phyloP scores from a whole-genome alignment of 2,888 invertebrate genomes.

The Shargacucullia verbasci region DNA sequence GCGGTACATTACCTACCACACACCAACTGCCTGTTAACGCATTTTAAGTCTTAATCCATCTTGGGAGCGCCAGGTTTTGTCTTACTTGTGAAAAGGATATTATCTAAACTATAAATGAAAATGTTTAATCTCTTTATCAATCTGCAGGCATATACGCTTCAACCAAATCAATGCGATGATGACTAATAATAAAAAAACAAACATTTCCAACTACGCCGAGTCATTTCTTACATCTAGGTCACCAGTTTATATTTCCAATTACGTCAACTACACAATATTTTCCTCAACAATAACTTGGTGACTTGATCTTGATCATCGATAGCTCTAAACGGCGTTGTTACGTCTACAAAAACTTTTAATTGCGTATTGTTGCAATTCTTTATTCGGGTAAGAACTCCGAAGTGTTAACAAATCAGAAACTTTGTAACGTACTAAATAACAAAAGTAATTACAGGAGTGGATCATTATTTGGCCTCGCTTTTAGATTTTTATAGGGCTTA shows the following conservation, averaged over 20 bases:
- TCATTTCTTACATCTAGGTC: conserved; percentile 7
- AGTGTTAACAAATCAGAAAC: conserved; percentile 28
- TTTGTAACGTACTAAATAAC: conserved; percentile 32
- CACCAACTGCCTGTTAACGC: too few species aligned
- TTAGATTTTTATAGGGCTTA: conserved; percentile 10
- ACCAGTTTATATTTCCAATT: conserved; percentile 24
- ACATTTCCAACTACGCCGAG: conserved; percentile 2
- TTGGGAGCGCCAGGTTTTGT: background rate
- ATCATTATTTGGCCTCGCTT: conserved; percentile 21
- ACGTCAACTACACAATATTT: conserved; percentile 22
- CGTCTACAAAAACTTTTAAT: conserved; percentile 30
- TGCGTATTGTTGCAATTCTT: conserved; percentile 34
- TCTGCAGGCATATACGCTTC: background rate
- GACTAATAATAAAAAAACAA: conserved; percentile 2
- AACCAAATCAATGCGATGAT: conserved; percentile 1
- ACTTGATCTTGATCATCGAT: conserved; percentile 13
- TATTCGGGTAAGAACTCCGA: conserved; percentile 30
- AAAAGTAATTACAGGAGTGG: conserved; percentile 23
- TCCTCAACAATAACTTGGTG: conserved; percentile 20
- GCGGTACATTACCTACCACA: too few species aligned
- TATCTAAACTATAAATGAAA: too few species aligned
- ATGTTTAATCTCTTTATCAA: background rate
- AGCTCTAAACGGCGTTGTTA: conserved; percentile 6
- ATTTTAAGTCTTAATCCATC: too few species aligned
- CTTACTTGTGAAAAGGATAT: too few species aligned